A percentile compares a stretch with the other conserved stretches of the same genome.
Conservation (phyloP, 2,113 vertebrate genomes). For the Promerops cafer region DNA sequence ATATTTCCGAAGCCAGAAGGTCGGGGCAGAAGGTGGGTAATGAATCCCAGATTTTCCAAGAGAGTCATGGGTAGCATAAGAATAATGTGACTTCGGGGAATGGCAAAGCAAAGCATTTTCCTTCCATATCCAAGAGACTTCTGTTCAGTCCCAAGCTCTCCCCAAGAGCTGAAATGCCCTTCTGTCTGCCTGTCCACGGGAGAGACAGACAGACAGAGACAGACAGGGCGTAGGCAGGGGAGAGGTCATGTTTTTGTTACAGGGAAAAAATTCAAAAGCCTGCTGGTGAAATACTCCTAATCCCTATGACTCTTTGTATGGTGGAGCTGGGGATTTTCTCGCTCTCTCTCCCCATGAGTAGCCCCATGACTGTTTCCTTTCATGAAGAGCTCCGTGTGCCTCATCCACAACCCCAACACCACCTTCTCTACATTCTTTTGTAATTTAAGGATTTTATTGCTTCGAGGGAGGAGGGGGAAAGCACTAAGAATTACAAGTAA, state of each 20-base stretch:
- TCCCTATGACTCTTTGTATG: neutral
- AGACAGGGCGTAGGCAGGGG: neutral
- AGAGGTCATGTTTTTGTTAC: neutral
- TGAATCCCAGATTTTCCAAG: slow-evolving; percentile 31
- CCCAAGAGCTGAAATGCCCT: neutral
- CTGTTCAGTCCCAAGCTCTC: neutral
- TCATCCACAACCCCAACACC: neutral
- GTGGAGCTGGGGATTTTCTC: neutral
- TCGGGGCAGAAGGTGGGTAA: slow-evolving; percentile 51
- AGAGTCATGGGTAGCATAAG: neutral
- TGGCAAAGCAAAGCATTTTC: neutral
- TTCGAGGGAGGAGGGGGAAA: neutral
- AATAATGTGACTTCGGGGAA: slow-evolving; percentile 3
- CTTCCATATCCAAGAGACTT: neutral
- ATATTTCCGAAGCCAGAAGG: neutral
- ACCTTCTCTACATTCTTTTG: neutral
- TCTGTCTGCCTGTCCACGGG: neutral
- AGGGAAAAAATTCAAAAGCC: neutral
- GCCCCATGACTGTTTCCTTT: neutral
- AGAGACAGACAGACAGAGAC: neutral
- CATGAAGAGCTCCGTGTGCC: neutral
- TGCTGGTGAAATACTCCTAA: neutral
- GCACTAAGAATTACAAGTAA: neutral
- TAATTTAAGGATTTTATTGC: neutral
- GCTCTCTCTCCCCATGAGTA: neutral